Evolutionary conservation across 2,888 invertebrate species (phyloP).

Genomic region (Anodontia alba): DNA sequence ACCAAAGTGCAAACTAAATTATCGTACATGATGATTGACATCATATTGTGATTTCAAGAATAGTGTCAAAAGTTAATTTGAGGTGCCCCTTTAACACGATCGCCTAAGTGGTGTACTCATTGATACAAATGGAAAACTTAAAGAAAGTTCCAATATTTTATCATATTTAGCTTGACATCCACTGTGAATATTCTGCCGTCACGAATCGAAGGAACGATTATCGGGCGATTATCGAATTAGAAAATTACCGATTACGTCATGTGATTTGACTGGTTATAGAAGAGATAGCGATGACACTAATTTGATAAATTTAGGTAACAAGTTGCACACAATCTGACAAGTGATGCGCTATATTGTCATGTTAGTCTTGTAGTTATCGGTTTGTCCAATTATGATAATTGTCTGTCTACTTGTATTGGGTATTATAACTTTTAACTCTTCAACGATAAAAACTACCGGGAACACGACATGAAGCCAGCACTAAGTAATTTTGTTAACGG

Average conservation of each 20-base stretch:
- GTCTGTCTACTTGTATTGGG: not conserved
- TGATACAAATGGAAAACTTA: not conserved
- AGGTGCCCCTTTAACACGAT: too few relatives aligned
- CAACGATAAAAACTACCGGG: not conserved
- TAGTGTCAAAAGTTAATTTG: too few relatives aligned
- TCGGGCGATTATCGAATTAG: conserved; percentile 13
- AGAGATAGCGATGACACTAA: conserved; percentile 8
- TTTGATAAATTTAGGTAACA: conserved; percentile 7
- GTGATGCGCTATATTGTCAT: not conserved
- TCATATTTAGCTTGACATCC: not conserved
- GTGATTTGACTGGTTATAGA: not conserved
- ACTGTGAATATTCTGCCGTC: not conserved
- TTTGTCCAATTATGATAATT: not conserved
- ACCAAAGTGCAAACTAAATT: too few relatives aligned
- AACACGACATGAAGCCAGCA: not conserved
- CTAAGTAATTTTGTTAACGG: not conserved
- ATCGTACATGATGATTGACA: too few relatives aligned
- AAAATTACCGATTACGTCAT: not conserved
- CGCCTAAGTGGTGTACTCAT: too few relatives aligned
- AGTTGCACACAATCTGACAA: not conserved
- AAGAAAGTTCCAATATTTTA: not conserved
- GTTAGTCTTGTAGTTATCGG: not conserved
- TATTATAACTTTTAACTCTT: not conserved
- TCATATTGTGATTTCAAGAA: too few relatives aligned
- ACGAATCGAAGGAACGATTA: not conserved